Conservation (phyloP, 2,888 invertebrate species). For the Drosophila incognita region DNA sequence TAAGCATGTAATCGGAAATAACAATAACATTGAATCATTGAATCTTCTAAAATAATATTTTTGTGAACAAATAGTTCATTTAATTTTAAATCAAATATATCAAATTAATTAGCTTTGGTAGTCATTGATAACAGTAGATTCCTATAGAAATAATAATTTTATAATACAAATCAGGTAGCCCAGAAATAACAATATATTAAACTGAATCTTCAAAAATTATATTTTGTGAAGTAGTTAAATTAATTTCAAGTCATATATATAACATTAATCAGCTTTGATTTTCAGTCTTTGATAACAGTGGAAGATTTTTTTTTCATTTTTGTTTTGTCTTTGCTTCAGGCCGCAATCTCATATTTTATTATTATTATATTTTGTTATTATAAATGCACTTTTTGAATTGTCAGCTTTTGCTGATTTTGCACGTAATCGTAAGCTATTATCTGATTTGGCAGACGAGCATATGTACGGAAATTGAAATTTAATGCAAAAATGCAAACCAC, state of each 20-base stretch:
- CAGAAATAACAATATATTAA: background rate
- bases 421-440: constrained; percentile 37
- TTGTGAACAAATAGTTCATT: background rate
- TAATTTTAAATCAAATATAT: background rate
- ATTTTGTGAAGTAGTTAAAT: background rate
- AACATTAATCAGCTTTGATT: background rate
- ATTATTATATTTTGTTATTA: constrained; percentile 2
- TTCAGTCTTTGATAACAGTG: background rate
- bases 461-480: constrained; percentile 7
- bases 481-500: constrained; percentile 20
- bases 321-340: background rate
- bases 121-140: background rate
- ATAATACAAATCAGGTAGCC: background rate
- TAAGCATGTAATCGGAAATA: background rate
- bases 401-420: constrained; percentile 34
- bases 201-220: background rate
- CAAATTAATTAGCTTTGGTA: background rate
- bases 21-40: background rate
- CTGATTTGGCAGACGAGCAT: constrained; percentile 7
- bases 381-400: constrained; percentile 4
- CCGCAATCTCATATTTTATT: background rate
- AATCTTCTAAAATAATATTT: background rate
- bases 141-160: background rate
- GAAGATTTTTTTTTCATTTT: background rate
- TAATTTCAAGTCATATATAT: background rate